Base-by-base conservation (phyloP, 2,888 invertebrate genomes). In the Mellilla xanthometata region DNA sequence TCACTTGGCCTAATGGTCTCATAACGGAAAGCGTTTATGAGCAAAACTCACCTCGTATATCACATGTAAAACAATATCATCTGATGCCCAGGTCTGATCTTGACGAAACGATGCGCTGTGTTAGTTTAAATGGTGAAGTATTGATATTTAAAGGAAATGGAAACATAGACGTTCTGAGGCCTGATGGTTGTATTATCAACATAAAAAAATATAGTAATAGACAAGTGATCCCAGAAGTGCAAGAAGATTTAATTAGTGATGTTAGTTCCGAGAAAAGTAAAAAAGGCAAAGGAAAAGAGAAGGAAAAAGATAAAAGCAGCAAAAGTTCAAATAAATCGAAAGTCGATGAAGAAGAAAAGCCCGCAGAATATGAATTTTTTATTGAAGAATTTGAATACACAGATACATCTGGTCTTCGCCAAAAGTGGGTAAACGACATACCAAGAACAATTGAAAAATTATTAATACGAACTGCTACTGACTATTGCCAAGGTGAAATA, bases 1-100 rank as follows among this genome's bases (percentile, higher is more conserved):
- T 86, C 11, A 82, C 87, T 2, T 89, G 87, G 84, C 87, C 88
- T 1, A 89, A 86, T 52, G 90, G 90, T 1, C 71, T 81, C 22
- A 70, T 86, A 5, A 81, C 81, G 5, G 83, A 88, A 60, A 82
- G 71, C 44, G 71, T 89, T 11, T 68, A 87, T 57, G 72, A 76
- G 49, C 49, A 65, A 2, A 79, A 83, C 57, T 78, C 79, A 1
- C 46, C 70, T 8, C 48, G 53, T 35, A 66, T 89, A 41, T 80
- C 81, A 26, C 84, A 88, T 49, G 77, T 90, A 6, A 89, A 84
- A 50, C 88, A 87, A 60, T 77, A 65, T 58, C 69, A 75, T 54
- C 32, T 72, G 24, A 49, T 50, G 26, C 47, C 58, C 3, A 34
- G 56, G 19, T 40, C 60, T 2, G 26, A 72, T 24, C 33, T 64